Conservation (phyloP, 2,797 vertebrate species). For the Hemitrygon akajei region DNA sequence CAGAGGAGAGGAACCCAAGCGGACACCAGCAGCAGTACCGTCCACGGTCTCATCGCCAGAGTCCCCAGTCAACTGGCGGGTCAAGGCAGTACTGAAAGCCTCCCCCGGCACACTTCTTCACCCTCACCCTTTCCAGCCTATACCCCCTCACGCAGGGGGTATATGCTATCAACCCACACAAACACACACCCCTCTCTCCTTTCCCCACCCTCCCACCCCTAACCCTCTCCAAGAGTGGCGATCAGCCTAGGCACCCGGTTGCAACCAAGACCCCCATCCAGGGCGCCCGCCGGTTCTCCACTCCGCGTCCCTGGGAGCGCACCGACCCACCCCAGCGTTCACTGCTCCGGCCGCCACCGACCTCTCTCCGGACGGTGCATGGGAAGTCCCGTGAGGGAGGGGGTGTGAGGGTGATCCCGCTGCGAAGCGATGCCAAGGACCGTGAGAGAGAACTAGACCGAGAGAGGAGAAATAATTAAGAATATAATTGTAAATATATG, state of each 20-base stretch:
- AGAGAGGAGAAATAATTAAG: background rate
- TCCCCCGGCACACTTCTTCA: background rate
- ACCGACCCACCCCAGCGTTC: conserved; percentile 47
- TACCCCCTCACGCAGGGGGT: conserved; percentile 40
- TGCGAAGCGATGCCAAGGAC: background rate
- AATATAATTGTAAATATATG: background rate
- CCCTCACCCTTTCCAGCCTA: conserved; percentile 11
- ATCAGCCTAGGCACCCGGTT: background rate
- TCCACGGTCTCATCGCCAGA: conserved; percentile 53
- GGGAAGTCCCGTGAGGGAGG: background rate
- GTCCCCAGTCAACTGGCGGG: conserved; percentile 39
- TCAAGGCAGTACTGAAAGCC: background rate
- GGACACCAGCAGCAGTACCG: conserved; percentile 60
- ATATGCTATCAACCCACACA: background rate
- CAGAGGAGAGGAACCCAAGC: conserved; percentile 71
- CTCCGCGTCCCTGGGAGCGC: conserved; percentile 58
- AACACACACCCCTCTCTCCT: conserved; percentile 33
- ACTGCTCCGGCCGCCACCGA: conserved; percentile 40
- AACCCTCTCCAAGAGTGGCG: background rate
- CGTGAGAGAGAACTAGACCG: background rate
- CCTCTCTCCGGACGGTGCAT: background rate
- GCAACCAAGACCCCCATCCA: background rate
- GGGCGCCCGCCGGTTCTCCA: conserved; percentile 41
- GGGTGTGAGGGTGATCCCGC: background rate
- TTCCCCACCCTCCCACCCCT: conserved; percentile 25